Evolutionary conservation across 2,797 vertebrate species (phyloP).

Genomic region (Xyrichtys novacula): DNA sequence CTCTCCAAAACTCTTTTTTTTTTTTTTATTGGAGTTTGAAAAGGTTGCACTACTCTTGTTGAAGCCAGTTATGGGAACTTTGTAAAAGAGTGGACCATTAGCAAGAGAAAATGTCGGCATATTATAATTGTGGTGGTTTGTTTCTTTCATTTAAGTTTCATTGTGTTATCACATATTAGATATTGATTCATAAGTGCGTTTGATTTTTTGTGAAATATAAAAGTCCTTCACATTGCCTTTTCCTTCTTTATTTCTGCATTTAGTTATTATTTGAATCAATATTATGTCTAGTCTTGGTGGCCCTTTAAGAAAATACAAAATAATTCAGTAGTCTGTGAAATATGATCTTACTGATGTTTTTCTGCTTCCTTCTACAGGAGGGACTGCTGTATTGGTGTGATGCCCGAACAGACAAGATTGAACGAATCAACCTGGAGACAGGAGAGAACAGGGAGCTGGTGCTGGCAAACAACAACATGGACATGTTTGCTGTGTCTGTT

Average conservation of each 20-base stretch:
- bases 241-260: too few species aligned
- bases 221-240: too few species aligned
- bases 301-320: too few species aligned
- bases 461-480: constrained; percentile 97
- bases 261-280: too few species aligned
- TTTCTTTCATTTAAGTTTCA: too few species aligned
- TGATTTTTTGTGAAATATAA: too few species aligned
- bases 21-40: background rate
- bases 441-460: constrained; percentile 95
- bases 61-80: background rate
- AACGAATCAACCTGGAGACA: constrained; percentile 95
- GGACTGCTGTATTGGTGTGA: constrained; percentile 97
- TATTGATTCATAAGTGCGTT: background rate
- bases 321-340: background rate
- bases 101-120: background rate
- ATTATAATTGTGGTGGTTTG: too few species aligned
- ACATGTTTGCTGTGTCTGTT: constrained; percentile 98
- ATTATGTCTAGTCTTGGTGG: too few species aligned
- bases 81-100: background rate
- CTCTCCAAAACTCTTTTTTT: background rate
- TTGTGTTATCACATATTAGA: background rate
- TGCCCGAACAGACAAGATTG: constrained; percentile 95
- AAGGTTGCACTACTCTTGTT: too few species aligned
- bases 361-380: constrained; percentile 78
- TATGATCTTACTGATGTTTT: background rate